Base-by-base conservation (phyloP, 2,113 vertebrate genomes). In the Pseudorhombus dupliciocellatus region DNA sequence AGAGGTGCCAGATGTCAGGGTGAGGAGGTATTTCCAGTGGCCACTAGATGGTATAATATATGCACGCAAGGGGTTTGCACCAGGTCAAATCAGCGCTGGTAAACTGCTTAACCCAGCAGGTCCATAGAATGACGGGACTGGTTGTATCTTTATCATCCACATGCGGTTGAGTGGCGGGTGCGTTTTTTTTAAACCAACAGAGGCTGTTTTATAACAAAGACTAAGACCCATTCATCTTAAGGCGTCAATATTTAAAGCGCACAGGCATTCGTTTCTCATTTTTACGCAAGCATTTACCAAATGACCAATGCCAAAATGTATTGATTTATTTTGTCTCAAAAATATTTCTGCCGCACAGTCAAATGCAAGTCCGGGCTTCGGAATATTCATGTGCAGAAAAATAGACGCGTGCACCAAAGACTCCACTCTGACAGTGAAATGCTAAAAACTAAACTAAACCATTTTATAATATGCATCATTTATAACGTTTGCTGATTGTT, bases 21-120 rank as follows among this genome's bases (percentile, higher is more conserved):
- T 28, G 66, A 50, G 21, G 73, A 84, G 68, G 50, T 77, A 16
- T 80, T 55, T 80, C 42, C 67, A 78, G 67, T 73, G 84, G 62
- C 90, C 90, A 90, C 88, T 90, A 91, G 90, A 87, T 90, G 90
- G 88, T 87, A 88, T 85, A 75, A 84, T 63, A n/a, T 66, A 75
- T 75, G 77, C 84, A 76, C 25, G 66, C 34, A 84, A 54, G 21
- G 5, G 40, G 9, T 40, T 37, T 62, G 59, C 25, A 24, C 52
- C 4, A 58, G 52, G 70, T 72, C 63, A 76, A 50, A 62, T 66
- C 70, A 59, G 70, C 30, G 30, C 34, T 54, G 52, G 48, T 50
- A 4, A 40, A 55, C 34, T 8, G 14, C 25, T 34, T 7, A 48
- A 28, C 10, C 10, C 55, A 18, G 53, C 9, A 18, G 16, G 11